Evolutionary conservation across 1,140 invertebrate species (phyloP).

Genomic region (Araneus ventricosus): DNA sequence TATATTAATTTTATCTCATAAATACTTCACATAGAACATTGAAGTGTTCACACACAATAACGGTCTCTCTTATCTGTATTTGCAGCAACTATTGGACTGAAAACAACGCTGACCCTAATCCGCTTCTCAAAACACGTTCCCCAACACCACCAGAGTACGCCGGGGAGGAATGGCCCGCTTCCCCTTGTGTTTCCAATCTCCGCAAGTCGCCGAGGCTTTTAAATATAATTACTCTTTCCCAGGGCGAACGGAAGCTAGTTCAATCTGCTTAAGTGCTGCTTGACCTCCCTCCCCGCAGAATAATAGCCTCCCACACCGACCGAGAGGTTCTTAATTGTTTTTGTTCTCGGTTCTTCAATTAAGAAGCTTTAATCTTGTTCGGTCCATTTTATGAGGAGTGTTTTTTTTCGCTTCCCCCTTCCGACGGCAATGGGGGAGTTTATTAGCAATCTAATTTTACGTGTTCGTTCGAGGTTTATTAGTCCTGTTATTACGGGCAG

Average conservation of each 20-base stretch:
- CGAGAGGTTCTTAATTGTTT: not conserved
- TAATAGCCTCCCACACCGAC: not conserved
- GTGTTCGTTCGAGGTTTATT: constrained; percentile 39
- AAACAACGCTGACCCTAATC: not conserved
- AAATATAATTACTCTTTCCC: constrained; percentile 35
- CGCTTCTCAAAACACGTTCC: not conserved
- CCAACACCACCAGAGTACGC: not conserved
- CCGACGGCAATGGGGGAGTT: not conserved
- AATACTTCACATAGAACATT: no score
- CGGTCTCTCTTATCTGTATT: no score
- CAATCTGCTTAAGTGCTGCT: constrained; percentile 42
- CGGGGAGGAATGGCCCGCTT: not conserved
- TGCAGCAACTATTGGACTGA: not conserved
- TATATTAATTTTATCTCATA: no score
- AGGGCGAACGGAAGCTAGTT: not conserved
- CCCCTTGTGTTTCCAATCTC: not conserved
- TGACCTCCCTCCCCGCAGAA: not conserved
- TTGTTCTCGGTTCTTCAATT: constrained; percentile 24
- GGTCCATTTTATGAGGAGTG: constrained; percentile 7
- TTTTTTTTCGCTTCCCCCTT: not conserved
- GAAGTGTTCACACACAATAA: not conserved
- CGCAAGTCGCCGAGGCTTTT: constrained; percentile 31
- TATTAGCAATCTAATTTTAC: constrained; percentile 60
- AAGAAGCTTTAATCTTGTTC: constrained; percentile 44
- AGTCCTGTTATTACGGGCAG: not conserved